Evolutionary conservation across 2,797 vertebrate genomes (phyloP).

Genomic region (Hirundo rustica): DNA sequence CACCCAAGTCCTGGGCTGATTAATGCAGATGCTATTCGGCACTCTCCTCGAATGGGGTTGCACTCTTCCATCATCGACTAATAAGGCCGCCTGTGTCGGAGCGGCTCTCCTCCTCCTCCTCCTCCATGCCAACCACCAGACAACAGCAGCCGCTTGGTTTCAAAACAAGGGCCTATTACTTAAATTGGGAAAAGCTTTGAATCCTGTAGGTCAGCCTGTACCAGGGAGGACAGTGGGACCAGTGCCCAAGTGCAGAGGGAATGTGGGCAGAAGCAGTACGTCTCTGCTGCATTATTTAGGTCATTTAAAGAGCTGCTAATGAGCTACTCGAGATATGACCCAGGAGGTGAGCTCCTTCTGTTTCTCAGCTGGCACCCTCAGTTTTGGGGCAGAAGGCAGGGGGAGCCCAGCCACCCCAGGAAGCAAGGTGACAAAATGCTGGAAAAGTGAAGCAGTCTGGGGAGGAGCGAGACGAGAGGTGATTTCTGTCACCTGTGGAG

Average conservation of each 20-base stretch:
- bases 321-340: not conserved
- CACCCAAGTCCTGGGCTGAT: constrained; percentile 67
- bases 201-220: constrained; percentile 34
- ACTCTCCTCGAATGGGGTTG: constrained; percentile 65
- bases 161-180: constrained; percentile 67
- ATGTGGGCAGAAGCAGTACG: not conserved
- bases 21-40: constrained; percentile 67
- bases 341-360: not conserved
- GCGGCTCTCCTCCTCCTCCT: constrained; percentile 23
- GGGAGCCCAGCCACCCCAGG: not conserved
- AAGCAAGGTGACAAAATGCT: not conserved
- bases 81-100: constrained; percentile 68
- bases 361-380: accelerated
- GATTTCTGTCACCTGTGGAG: not conserved
- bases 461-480: accelerated
- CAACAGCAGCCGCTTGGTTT: constrained; percentile 55
- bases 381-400: not conserved
- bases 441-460: not conserved
- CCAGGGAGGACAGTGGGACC: not conserved
- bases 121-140: constrained; percentile 55
- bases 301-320: not conserved
- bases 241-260: not conserved
- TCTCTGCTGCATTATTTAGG: not conserved
- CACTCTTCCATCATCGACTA: constrained; percentile 73
- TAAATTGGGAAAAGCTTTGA: constrained; percentile 71